Percentiles rank a stretch among this genome's conserved stretches.
phyloP scores from a whole-genome alignment of 2,888 invertebrate genomes.

The Frankliniella fusca region DNA sequence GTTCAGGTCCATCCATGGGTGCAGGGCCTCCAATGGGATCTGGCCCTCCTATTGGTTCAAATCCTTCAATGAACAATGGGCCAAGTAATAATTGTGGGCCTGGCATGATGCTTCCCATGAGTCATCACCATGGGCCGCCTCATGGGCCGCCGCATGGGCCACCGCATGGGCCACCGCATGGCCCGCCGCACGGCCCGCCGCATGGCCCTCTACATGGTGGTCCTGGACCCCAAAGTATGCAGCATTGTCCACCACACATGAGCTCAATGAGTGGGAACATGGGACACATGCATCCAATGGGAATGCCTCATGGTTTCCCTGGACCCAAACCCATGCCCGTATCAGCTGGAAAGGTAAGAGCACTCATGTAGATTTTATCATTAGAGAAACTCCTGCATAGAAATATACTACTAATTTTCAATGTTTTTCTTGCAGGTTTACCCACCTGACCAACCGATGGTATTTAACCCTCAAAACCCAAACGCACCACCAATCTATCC shows the following conservation, averaged over 20 bases:
- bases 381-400: not conserved
- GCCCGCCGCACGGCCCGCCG: not conserved
- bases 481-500: constrained; percentile 98
- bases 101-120: constrained; percentile 2
- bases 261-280: constrained; percentile 52
- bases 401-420: not conserved
- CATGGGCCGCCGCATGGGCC: not conserved
- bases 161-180: not conserved
- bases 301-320: constrained; percentile 49
- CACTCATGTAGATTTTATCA: constrained; percentile 19
- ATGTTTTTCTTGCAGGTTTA: constrained; percentile 55
- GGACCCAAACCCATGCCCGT: constrained; percentile 85
- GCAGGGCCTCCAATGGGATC: not conserved
- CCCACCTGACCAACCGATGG: constrained; percentile 94
- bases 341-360: constrained; percentile 74
- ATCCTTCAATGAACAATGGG: constrained; percentile 38
- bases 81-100: constrained; percentile 32
- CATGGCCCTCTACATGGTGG: not conserved
- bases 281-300: constrained; percentile 42
- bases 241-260: constrained; percentile 57
- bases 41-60: not conserved
- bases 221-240: constrained; percentile 37
- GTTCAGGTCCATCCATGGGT: constrained; percentile 26
- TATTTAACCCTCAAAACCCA: constrained; percentile 96
- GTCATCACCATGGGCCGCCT: not conserved